These are phyloP conservation scores for Eptesicus fuscus DNA, from an alignment of 2,113 vertebrate species.

Conservation along the genomic window DNA sequence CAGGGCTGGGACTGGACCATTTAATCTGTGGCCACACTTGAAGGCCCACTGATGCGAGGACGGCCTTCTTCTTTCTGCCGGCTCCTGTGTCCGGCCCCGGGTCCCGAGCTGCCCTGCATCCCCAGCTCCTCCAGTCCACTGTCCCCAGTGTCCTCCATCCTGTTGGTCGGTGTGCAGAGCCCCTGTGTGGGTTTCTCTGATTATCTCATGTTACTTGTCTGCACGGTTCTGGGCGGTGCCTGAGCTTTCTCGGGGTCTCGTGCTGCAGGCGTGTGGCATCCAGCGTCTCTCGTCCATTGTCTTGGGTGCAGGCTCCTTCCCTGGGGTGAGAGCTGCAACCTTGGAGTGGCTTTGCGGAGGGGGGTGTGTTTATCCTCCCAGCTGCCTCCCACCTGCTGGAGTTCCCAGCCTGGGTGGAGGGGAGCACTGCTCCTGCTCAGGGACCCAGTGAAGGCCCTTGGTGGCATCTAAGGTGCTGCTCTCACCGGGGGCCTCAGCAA, in stretches of 20 bases:
- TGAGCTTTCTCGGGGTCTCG: neutral
- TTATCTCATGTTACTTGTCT: neutral
- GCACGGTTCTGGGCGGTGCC: neutral
- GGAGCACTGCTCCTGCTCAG: neutral
- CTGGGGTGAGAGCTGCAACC: neutral
- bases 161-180: neutral
- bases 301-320: neutral
- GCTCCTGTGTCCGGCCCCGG: fast-evolving
- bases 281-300: neutral
- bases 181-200: neutral
- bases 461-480: neutral
- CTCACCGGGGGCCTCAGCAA: neutral
- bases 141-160: neutral
- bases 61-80: neutral
- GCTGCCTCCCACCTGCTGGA: neutral
- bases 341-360: neutral
- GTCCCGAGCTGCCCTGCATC: neutral
- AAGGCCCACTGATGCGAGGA: neutral
- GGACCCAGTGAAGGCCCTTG: neutral
- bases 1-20: fast-evolving
- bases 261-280: fast-evolving
- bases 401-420: neutral
- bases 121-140: neutral
- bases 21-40: too few species aligned
- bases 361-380: neutral